Base-by-base conservation (phyloP, 1,140 invertebrate species). In the Drosophila teissieri region DNA sequence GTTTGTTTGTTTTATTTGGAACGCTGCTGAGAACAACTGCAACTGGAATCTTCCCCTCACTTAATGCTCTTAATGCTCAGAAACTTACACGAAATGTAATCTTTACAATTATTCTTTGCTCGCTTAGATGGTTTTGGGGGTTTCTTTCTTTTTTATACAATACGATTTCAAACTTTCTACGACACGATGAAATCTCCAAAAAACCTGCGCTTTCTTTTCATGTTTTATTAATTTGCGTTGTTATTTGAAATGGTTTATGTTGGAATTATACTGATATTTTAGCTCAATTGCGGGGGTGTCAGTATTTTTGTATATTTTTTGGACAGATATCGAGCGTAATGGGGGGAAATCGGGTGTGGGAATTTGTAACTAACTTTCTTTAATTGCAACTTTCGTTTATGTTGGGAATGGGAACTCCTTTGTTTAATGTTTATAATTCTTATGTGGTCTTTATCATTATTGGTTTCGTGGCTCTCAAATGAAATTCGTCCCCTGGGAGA, bases 1-100 rank as follows among this genome's bases (percentile, higher is more conserved):
- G 44, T 79, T 46, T 61, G 54, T 53, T 37, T 65, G 42, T 70
- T 63, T 67, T 68, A 57, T 69, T 68, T 81, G 74, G 74, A 88
- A 78, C 78, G 82, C 80, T 83, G 80, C 84, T 84, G 73, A 89
- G 68, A 88, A 86, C 82, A 82, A 83, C 83, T 88, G 83, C 84
- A 88, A 83, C 80, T 89, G 84, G 80, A 89, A 89, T 89, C 77
- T 68, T 61, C 69, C 56, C 68, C 73, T 74, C 36, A 36, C 63
- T 79, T 78, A 49, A 52, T 65, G 45, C 46, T 67, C 63, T 79
- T 78, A 49, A 52, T 65, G 45, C 46, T 67, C 40, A 61, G 58
- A 81, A 63, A 63, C 58, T 76, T 81, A 61, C 52, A 68, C 52
- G 40, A 79, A 79, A 79, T 81, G 55, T 64, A 69, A 64, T 63